Percentiles rank a stretch among this genome's conserved stretches.
phyloP scores from a whole-genome alignment of 1,140 invertebrate species.

The Limonius californicus region DNA sequence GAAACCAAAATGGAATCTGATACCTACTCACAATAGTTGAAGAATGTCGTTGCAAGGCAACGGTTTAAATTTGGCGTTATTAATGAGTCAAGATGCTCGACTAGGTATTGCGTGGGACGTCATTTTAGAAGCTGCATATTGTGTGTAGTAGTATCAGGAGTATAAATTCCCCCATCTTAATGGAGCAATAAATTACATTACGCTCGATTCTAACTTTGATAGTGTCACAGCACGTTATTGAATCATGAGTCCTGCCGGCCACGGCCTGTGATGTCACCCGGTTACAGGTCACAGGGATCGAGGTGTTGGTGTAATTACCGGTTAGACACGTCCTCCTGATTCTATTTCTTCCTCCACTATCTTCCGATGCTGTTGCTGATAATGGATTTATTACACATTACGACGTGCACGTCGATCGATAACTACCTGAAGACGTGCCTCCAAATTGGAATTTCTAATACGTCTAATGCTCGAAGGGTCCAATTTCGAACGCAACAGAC shows the following conservation, averaged over 20 bases:
- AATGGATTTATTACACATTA: background rate
- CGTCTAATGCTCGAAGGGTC: background rate
- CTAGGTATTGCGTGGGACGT: background rate
- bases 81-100: background rate
- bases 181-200: conserved; percentile 14
- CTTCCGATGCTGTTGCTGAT: background rate
- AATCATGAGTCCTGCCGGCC: conserved; percentile 2
- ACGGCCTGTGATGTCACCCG: conserved; percentile 5
- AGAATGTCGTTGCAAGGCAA: too few species aligned
- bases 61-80: background rate
- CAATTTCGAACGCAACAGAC: background rate
- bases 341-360: background rate
- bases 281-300: background rate
- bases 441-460: background rate
- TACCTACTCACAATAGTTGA: too few species aligned
- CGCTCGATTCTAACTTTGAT: conserved; percentile 5
- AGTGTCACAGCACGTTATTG: conserved; percentile 2
- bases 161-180: conserved; percentile 7
- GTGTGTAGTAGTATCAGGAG: background rate
- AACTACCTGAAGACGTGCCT: background rate
- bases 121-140: background rate
- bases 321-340: background rate
- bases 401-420: background rate
- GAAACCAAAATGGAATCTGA: too few species aligned
- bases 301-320: conserved; percentile 7